Base-by-base conservation (phyloP, 2,888 invertebrate species). In the Philhelius pedissequus region DNA sequence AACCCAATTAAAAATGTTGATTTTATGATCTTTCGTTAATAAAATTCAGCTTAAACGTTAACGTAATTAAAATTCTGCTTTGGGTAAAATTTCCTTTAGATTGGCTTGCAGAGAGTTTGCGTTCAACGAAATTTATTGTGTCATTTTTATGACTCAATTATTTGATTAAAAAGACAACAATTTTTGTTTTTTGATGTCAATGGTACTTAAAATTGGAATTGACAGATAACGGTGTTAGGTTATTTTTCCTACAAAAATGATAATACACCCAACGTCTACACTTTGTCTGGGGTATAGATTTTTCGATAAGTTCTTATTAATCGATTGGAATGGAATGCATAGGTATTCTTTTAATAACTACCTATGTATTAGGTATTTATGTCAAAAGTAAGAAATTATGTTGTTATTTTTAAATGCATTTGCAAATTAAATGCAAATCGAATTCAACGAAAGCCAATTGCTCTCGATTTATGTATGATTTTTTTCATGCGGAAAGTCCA, bases 11-110 rank as follows among this genome's bases (percentile, higher is more conserved):
- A 75, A 81, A 52, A 15, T 38, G 22, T 60, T 40, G 5, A 9
- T 70, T 56, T 58, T 66, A 70, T 60, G 45, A 35, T 66, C 27
- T 48, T 22, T 54, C 22, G 38, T 50, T 40, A 70, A 76, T 71
- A 76, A 60, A 76, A 66, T 52, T 52, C 58, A 52, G 43, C 40
- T 40, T 25, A 40, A 60, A 25, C 32, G 40, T 74, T 45, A 30
- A 79, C 32, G 69, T 54, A 75, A 64, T 81, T 76, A 76, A 60
- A 22, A 35, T 52, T 70, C 18, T 56, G 25, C 11, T 52, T 68
- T 38, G 20, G 15, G 62, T 20, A 45, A n/a, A 25, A 62, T 62
- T 54, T 48, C 9, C 27, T 9, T n/a, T 75, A 40, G 54, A n/a
- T n/a, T n/a, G n/a, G n/a, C n/a, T n/a, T n/a, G n/a, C n/a, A n/a